Evolutionary conservation across 2,797 vertebrate species (phyloP).

Genomic region (Eulemur albifrons): DNA sequence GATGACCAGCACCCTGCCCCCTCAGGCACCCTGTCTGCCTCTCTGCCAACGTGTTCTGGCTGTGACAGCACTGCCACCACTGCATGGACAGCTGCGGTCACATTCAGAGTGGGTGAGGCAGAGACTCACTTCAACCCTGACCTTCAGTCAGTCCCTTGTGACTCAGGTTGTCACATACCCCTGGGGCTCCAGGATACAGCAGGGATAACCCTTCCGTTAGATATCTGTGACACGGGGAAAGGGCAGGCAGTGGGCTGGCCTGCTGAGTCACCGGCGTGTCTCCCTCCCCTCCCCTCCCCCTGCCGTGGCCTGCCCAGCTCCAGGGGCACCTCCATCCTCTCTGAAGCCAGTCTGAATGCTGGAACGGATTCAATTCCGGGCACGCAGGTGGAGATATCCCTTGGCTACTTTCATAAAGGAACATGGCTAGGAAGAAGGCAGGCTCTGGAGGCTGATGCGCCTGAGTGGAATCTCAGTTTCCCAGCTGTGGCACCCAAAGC

Average conservation of each 20-base stretch:
- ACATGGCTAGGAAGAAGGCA: neutral
- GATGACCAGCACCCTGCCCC: neutral
- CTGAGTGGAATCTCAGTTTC: neutral
- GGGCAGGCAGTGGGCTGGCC: slow-evolving; percentile 30
- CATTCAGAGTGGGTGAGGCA: slow-evolving; percentile 74
- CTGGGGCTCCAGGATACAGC: slow-evolving; percentile 64
- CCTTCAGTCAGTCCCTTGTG: slow-evolving; percentile 81
- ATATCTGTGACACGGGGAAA: slow-evolving; percentile 21
- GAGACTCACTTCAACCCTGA: slow-evolving; percentile 83
- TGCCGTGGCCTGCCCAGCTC: neutral
- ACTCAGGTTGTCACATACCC: slow-evolving; percentile 72
- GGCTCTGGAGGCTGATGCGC: neutral
- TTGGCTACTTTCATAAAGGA: neutral
- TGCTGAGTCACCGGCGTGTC: slow-evolving; percentile 57
- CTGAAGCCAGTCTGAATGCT: neutral
- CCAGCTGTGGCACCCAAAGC: neutral
- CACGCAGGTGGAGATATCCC: neutral
- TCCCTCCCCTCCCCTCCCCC: neutral
- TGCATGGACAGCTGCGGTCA: slow-evolving; percentile 63
- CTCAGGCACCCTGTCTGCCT: neutral
- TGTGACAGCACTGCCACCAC: slow-evolving; percentile 60
- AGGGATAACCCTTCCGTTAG: slow-evolving; percentile 70
- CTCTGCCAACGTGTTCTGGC: slow-evolving; percentile 65
- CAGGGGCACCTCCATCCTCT: neutral
- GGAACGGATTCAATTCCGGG: neutral